Percentiles rank a stretch among this genome's conserved stretches.
These are phyloP conservation scores for Epirrita christyi DNA, from an alignment of 2,888 invertebrate species.

Conservation along the genomic window DNA sequence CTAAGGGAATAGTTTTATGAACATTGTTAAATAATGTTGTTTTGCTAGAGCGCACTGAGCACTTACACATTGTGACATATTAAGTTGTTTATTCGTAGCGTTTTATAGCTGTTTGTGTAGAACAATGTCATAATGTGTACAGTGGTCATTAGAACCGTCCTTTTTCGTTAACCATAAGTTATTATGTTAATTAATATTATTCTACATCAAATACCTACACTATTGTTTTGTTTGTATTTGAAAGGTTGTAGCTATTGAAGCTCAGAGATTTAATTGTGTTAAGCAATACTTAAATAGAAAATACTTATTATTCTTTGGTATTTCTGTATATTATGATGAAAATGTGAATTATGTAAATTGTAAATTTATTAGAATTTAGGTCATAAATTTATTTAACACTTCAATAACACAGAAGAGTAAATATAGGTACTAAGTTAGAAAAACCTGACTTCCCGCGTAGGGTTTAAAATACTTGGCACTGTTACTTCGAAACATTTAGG, in stretches of 20 bases:
- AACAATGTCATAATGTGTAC: conserved; percentile 22
- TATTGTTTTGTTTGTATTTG: conserved; percentile 25
- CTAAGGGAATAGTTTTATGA: conserved; percentile 21
- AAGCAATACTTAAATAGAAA: conserved; percentile 47
- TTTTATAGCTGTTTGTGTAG: conserved; percentile 7
- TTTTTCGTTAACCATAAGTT: conserved; percentile 33
- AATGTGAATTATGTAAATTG: conserved; percentile 51
- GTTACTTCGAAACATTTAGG: conserved; percentile 4
- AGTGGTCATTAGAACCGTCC: conserved; percentile 37
- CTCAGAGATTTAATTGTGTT: conserved; percentile 33
- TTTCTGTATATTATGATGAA: conserved; percentile 42
- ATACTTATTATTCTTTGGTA: conserved; percentile 36
- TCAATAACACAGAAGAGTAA: not conserved
- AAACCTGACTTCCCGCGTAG: not conserved
- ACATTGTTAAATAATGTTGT: conserved; percentile 8
- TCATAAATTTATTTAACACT: conserved; percentile 3
- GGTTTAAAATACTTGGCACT: conserved; percentile 9
- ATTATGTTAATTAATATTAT: conserved; percentile 11
- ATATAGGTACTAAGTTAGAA: not conserved
- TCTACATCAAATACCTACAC: conserved; percentile 9
- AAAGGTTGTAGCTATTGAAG: conserved; percentile 29
- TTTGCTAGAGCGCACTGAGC: conserved; percentile 28
- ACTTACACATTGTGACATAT: conserved; percentile 25
- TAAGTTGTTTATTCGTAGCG: conserved; percentile 7
- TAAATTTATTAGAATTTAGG: conserved; percentile 43